Evolutionary conservation across 2,888 invertebrate genomes (phyloP), one percentile per base, ranked within the genome.

Genomic region (Cancer borealis): DNA sequence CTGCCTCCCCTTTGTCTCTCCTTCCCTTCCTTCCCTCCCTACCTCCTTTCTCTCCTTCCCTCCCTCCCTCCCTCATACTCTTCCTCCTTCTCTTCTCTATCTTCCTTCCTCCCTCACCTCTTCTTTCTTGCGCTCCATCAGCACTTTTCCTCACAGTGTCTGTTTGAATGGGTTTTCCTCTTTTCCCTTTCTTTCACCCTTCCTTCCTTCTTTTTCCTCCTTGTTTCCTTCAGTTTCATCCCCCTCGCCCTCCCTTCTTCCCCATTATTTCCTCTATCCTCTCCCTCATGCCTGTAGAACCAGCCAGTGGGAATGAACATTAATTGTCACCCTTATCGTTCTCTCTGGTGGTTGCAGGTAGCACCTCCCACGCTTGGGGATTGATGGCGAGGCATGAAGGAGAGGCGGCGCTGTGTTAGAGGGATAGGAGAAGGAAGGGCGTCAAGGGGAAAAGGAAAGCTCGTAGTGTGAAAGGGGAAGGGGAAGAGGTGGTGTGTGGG

Each of bases 361-460:
- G 79, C 26, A 6, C 30, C 79, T 26, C 30, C 14, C 79, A 79
- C 30, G 79, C 10, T 30, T 30, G 79, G 30, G 8, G 6, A 49
- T 47, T 88, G 88, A 88, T 21, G n/a, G 79, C 30, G 84, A 49
- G 47, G 49, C 49, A 30, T 84, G 84, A 26, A 30, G 84, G 84
- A 47, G 84, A 46, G 8, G 17, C 0, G 45, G 60, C 17, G 91
- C 21, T 26, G 60, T 21, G 87, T 54, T 14, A 84, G 47, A 73
- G 92, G 66, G 66, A n/a, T 14, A 92, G 47, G 46, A 49, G 30
- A 79, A 26, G 54, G 26, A 47, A 30, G 5, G 66, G 54, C 2
- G 17, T 10, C 46, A 26, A 73, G 79, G 45, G 73, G 73, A 60
- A 14, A 3, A 46, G 46, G 45, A 60, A 46, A 4, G 39, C 4